Conservation (phyloP, 64 coral and sea anemone species). For the Astreopora myriophthalma region DNA sequence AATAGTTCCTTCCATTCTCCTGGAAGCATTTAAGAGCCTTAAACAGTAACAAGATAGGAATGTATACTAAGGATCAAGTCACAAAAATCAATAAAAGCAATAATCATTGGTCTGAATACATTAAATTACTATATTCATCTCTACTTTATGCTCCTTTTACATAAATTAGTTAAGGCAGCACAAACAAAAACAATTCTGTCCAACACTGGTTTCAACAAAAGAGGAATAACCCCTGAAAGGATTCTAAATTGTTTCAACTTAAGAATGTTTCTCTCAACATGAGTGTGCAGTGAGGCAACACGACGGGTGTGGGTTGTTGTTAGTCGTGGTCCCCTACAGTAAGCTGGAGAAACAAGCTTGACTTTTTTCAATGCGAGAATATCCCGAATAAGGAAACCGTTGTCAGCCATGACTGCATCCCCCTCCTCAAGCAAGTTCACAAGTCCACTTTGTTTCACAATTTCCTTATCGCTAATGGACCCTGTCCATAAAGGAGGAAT, state of each 20-base stretch:
- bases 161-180: conserved; percentile 49
- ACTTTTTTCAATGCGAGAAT: conserved; percentile 79
- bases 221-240: conserved; percentile 67
- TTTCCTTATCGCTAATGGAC: conserved; percentile 73
- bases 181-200: conserved; percentile 65
- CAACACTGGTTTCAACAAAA: conserved; percentile 63
- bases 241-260: conserved; percentile 79
- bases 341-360: conserved; percentile 79
- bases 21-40: too few relatives aligned
- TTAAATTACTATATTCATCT: neutral
- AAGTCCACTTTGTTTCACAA: conserved; percentile 53
- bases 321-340: conserved; percentile 59
- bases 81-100: too few relatives aligned
- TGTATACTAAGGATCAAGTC: too few relatives aligned
- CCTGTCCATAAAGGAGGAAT: conserved; percentile 85
- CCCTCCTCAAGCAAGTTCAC: conserved; percentile 72
- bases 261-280: conserved; percentile 78
- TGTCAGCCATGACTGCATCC: conserved; percentile 83
- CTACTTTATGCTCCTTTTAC: conserved; percentile 36
- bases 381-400: conserved; percentile 78
- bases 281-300: conserved; percentile 63
- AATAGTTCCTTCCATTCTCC: too few relatives aligned
- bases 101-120: too few relatives aligned
- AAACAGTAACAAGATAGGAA: too few relatives aligned
- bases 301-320: conserved; percentile 59